Evolutionary conservation across 2,797 vertebrate genomes (phyloP), one percentile per base, ranked within the genome.

Genomic region (Ceryle rudis): DNA sequence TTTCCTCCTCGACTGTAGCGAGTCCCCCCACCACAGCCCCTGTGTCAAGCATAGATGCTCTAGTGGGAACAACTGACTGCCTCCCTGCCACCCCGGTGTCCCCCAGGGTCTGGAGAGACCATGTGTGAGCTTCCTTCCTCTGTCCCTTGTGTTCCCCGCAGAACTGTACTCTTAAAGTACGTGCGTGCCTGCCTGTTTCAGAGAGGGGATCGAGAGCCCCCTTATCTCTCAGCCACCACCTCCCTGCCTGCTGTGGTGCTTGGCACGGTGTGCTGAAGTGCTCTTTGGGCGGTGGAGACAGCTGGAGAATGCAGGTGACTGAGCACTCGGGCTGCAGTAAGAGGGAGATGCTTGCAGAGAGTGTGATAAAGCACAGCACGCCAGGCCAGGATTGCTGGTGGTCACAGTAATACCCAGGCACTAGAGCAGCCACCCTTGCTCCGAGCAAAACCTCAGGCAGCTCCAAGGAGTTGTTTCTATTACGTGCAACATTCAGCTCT

Each of bases 171-270:
- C 26, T 17, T 14, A 2, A 39, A 51, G 74, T 3, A 4, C 5
- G 1, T 52, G 2, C 4, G 13, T 29, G 52, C 0, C 0, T 80
- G 64, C 58, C 35, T 19, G 42, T 26, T 61, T 18, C 6, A 1
- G 78, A 55, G 44, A n/a, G 39, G 35, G 86, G 44, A 9, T 86
- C 1, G 4, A 83, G 88, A 94, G 29, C 55, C 64, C 46, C 37
- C 78, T 91, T 83, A 67, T 67, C 72, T 46, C 64, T 1, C 9
- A 41, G 31, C 51, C 14, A 2, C 58, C 55, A 4, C 75, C 35
- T 70, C 71, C 73, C n/a, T 2, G 29, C 1, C 31, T 3, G 42
- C 84, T 8, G 5, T 4, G 42, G 58, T 18, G 90, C 80, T 74
- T 26, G 70, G 90, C 71, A 41, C 19, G 0, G 13, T 2, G 65